Evolutionary conservation across 2,113 vertebrate genomes (phyloP).

Genomic region (Edolisoma coerulescens): DNA sequence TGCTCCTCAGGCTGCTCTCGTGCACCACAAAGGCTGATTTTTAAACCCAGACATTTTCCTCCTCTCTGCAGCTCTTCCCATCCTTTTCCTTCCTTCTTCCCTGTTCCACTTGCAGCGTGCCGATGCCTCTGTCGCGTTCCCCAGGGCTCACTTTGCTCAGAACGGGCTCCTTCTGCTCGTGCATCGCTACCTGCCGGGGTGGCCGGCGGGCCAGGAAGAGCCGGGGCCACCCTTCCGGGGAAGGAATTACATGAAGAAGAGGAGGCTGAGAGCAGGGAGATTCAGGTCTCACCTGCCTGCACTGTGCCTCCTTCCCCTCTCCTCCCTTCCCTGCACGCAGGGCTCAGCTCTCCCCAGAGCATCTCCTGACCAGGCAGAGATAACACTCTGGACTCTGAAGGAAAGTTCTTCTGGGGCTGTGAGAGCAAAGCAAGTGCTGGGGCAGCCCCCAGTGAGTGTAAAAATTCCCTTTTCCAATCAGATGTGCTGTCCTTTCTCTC

Average conservation of each 20-base stretch:
- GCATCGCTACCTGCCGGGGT: rapidly evolving
- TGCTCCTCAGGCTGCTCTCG: slow-evolving; percentile 6
- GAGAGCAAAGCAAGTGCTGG: neutral
- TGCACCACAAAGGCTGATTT: neutral
- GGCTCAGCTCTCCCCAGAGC: neutral
- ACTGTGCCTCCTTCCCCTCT: neutral
- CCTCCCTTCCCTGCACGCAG: too few relatives aligned
- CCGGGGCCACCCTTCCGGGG: too few relatives aligned
- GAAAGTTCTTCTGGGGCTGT: neutral
- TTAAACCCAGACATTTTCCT: neutral
- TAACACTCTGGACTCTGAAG: rapidly evolving
- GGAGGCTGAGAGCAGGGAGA: neutral
- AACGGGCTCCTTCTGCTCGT: too few relatives aligned
- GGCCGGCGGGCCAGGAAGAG: neutral
- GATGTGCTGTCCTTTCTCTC: neutral
- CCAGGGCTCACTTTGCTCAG: neutral
- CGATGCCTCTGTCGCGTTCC: neutral
- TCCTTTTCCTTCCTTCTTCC: neutral
- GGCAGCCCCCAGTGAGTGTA: neutral
- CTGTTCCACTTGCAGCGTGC: neutral
- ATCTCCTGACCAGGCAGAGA: neutral
- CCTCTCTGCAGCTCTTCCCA: neutral
- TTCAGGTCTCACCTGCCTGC: neutral
- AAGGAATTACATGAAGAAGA: neutral
- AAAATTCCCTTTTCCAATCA: neutral